Conservation (phyloP, 2,888 invertebrate genomes). For the Epinotia bilunana region DNA sequence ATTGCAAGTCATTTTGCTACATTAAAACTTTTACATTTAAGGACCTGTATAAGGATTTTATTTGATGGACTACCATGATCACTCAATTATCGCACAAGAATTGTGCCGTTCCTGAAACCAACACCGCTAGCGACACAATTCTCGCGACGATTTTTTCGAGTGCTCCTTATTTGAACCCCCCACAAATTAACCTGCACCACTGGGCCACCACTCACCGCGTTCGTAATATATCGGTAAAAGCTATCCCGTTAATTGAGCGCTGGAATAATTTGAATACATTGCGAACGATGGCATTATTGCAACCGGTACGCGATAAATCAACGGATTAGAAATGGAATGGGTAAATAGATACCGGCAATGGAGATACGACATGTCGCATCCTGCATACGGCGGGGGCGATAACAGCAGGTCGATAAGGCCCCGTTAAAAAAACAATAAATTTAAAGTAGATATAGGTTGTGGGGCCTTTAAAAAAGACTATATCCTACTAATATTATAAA, state of each 20-base stretch:
- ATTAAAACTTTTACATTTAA: too few species aligned
- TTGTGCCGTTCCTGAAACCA: too few species aligned
- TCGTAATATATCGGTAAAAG: slow-evolving; percentile 62
- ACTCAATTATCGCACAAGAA: too few species aligned
- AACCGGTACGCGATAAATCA: slow-evolving; percentile 79
- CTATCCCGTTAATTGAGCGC: slow-evolving; percentile 82
- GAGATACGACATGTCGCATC: slow-evolving; percentile 80
- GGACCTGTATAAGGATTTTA: too few species aligned
- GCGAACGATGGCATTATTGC: slow-evolving; percentile 78
- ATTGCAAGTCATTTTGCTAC: too few species aligned
- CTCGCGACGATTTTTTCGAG: not conserved
- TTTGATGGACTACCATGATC: too few species aligned
- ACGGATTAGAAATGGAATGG: slow-evolving; percentile 77
- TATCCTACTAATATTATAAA: too few species aligned
- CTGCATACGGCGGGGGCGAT: slow-evolving; percentile 82
- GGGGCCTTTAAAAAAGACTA: too few species aligned
- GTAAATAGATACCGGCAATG: slow-evolving; percentile 80
- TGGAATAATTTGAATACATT: slow-evolving; percentile 82
- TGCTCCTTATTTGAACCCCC: not conserved
- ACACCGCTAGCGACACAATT: not conserved
- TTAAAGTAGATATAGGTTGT: not conserved
- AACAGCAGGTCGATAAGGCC: slow-evolving; percentile 77
- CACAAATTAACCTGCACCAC: slow-evolving; percentile 26
- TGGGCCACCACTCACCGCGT: slow-evolving; percentile 16
- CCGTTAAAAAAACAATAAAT: slow-evolving; percentile 41